These are phyloP conservation scores for Troilus luridus DNA, from an alignment of 2,888 invertebrate species.

Conservation along the genomic window DNA sequence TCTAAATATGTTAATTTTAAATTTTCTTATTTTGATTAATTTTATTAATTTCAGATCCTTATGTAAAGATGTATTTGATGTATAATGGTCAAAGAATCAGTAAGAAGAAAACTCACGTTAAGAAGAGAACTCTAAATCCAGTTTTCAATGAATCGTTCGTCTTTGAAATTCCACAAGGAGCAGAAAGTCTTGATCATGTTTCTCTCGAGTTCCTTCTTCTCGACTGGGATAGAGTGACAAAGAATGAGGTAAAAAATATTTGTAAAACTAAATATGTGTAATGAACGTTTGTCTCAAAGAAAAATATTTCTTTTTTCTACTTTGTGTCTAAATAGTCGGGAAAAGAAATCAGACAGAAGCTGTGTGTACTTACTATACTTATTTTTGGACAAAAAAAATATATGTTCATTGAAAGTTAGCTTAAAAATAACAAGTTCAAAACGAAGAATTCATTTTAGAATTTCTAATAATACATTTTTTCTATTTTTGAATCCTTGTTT, in stretches of 20 bases:
- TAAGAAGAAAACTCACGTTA: slow-evolving; percentile 99
- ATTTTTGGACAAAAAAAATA: too few species aligned
- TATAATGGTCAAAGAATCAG: slow-evolving; percentile 98
- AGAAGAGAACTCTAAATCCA: slow-evolving; percentile 96
- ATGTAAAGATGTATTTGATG: slow-evolving; percentile 96
- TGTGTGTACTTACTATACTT: too few species aligned
- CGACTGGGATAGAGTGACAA: slow-evolving; percentile 98
- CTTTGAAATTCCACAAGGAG: slow-evolving; percentile 91
- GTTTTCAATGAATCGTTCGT: slow-evolving; percentile 99
- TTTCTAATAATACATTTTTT: too few species aligned
- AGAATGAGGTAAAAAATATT: slow-evolving; percentile 85
- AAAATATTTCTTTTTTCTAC: too few species aligned
- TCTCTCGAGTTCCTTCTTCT: slow-evolving; percentile 90
- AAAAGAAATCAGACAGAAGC: too few species aligned
- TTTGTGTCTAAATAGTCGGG: too few species aligned
- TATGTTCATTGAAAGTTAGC: too few species aligned
- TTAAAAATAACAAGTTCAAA: too few species aligned
- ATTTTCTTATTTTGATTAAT: neutral
- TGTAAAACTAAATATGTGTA: neutral
- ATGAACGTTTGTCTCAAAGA: too few species aligned
- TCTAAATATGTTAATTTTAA: neutral
- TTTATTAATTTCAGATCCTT: slow-evolving; percentile 80
- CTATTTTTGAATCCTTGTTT: too few species aligned
- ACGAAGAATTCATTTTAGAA: too few species aligned
- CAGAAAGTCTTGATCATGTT: slow-evolving; percentile 84